A percentile compares a stretch with the other conserved stretches of the same genome.
Evolutionary conservation across 1,140 invertebrate genomes (phyloP).

Genomic region (Atopsyche davidsoni): DNA sequence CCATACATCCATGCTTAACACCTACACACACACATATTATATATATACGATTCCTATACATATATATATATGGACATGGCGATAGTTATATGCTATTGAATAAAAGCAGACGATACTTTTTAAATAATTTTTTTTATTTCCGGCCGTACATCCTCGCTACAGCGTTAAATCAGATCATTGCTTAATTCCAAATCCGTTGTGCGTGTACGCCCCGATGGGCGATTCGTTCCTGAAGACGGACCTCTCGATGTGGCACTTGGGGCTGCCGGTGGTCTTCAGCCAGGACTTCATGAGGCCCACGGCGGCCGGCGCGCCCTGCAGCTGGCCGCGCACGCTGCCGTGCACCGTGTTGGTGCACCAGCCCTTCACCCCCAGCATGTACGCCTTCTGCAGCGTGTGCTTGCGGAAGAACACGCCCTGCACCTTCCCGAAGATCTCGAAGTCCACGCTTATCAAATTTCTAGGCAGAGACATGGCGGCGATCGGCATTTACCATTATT

Average conservation of each 20-base stretch:
- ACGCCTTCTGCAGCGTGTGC: conserved; percentile 53
- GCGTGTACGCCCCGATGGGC: conserved; percentile 27
- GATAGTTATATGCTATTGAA: too few relatives aligned
- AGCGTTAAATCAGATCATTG: too few relatives aligned
- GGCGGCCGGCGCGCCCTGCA: conserved; percentile 52
- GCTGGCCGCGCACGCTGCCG: conserved; percentile 56
- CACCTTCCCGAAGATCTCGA: conserved; percentile 54
- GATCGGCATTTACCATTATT: too few relatives aligned
- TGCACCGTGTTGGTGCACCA: conserved; percentile 61
- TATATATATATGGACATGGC: too few relatives aligned
- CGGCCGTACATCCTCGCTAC: too few relatives aligned
- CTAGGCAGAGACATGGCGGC: too few relatives aligned
- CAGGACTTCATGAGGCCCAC: conserved; percentile 57
- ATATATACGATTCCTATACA: too few relatives aligned
- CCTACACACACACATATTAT: too few relatives aligned
- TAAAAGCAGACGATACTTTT: too few relatives aligned
- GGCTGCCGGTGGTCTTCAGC: conserved; percentile 55
- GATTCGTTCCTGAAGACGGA: conserved; percentile 49
- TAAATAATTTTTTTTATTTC: too few relatives aligned
- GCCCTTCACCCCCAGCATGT: conserved; percentile 52
- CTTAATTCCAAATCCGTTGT: conserved; percentile 11
- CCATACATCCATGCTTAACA: too few relatives aligned
- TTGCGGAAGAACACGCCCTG: conserved; percentile 55
- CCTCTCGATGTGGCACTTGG: conserved; percentile 55
- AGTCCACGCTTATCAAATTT: conserved; percentile 37